Base-by-base conservation (phyloP, 2,797 vertebrate species). In the Hipposideros larvatus region DNA sequence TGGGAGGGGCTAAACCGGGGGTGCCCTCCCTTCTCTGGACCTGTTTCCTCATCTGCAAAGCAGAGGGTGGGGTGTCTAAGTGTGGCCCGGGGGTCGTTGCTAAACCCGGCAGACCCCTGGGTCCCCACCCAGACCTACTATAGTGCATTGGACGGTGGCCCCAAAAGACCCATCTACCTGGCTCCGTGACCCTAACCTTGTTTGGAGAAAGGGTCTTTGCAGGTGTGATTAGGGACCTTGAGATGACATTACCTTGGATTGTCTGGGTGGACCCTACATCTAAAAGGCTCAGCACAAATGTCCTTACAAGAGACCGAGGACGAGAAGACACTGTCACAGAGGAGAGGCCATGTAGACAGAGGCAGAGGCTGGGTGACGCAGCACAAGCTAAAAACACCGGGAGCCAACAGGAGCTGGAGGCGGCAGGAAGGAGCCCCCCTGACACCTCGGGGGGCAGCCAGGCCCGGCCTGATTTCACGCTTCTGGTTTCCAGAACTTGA, bases 311-410 rank as follows among this genome's bases (percentile, higher is more conserved):
- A 31, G 31, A 55, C 74, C n/a, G 74, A 74, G 21, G 57, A 41
- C 57, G 57, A 41, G 57, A 22, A 37, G 8, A 41, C 41, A 7
- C 1, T 4, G 59, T 21, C 5, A 5, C 16, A 7, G 7, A 3
- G 24, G 24, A n/a, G 21, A 43, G 26, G 19, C 74, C 7, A 0
- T 0, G 11, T 7, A 48, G 5, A 26, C 0, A 0, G 19, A 68
- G 15, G 14, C 65, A 34, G 68, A 74, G 63, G 0, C 1, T 1
- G 10, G 19, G 46, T 0, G 11, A 13, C 0, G 21, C 1, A 2
- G 41, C 68, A 18, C 26, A 55, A 34, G 11, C 37, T 26, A 4
- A 7, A 73, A 34, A 15, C 5, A 3, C 41, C 31, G 0, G 0
- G n/a, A 11, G 24, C 2, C 28, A 0, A 57, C 4, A 13, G 70